Percentiles rank a stretch among this genome's conserved stretches.
phyloP scores from a whole-genome alignment of 2,888 invertebrate genomes.

The Leucophora obtusa region DNA sequence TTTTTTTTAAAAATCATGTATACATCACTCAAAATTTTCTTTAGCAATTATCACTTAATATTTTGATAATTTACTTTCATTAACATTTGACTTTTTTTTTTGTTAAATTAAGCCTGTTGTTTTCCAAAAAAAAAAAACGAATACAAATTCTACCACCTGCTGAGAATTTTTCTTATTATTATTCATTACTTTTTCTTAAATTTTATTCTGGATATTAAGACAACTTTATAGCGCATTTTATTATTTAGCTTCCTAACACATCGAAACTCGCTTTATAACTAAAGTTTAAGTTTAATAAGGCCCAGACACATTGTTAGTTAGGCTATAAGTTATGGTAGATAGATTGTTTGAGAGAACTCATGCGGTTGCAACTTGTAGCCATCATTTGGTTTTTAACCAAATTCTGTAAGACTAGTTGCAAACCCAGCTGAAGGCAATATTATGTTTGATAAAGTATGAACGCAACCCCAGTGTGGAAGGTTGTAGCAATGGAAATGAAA shows the following conservation, averaged over 20 bases:
- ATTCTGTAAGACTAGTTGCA: background rate
- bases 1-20: too few relatives aligned
- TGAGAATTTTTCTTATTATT: constrained; percentile 6
- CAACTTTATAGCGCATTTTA: constrained; percentile 4
- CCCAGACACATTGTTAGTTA: constrained; percentile 41
- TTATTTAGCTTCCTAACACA: constrained; percentile 42
- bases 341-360: constrained; percentile 8
- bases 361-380: constrained; percentile 10
- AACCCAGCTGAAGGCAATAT: background rate
- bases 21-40: background rate
- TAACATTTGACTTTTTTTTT: constrained; percentile 8
- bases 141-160: background rate
- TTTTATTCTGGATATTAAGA: background rate
- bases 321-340: background rate
- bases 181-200: background rate
- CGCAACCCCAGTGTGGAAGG: background rate
- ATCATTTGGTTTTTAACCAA: background rate
- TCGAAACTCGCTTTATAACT: constrained; percentile 58
- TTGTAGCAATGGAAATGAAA: background rate
- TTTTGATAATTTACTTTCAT: background rate
- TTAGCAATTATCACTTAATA: background rate
- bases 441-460: background rate
- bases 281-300: constrained; percentile 48
- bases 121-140: background rate
- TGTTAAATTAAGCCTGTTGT: too few relatives aligned